Percentiles rank a stretch among this genome's conserved stretches.
phyloP scores from a whole-genome alignment of 2,797 vertebrate genomes.

The Galago senegalensis region DNA sequence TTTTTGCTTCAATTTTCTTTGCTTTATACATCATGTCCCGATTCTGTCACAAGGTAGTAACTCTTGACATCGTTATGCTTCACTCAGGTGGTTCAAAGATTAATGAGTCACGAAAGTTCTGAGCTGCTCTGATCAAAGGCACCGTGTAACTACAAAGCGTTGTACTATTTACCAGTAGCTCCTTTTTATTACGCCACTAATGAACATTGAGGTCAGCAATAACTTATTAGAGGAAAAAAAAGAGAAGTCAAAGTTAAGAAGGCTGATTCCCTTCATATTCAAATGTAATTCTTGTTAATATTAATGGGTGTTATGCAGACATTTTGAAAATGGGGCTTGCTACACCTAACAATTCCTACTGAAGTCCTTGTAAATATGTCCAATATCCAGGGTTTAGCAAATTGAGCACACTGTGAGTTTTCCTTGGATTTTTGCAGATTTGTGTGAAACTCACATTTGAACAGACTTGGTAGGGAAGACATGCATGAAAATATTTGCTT shows the following conservation, averaged over 20 bases:
- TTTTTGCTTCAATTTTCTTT: slow-evolving; percentile 15
- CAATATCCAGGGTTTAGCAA: not conserved
- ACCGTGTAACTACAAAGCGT: slow-evolving; percentile 71
- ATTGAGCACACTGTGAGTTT: not conserved
- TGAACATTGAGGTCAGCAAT: slow-evolving; percentile 68
- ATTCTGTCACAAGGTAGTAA: slow-evolving; percentile 18
- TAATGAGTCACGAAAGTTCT: slow-evolving; percentile 74
- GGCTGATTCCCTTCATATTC: slow-evolving; percentile 25
- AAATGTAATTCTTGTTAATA: slow-evolving; percentile 70
- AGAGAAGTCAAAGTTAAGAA: slow-evolving; percentile 49
- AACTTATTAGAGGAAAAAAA: slow-evolving; percentile 45
- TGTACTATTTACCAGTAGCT: slow-evolving; percentile 80
- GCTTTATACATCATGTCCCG: not conserved
- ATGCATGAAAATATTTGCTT: not conserved
- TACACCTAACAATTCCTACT: not conserved
- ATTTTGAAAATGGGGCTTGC: slow-evolving; percentile 38
- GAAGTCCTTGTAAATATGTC: not conserved
- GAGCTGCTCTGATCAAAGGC: slow-evolving; percentile 81
- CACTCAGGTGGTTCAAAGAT: slow-evolving; percentile 61
- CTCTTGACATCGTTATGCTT: slow-evolving; percentile 44
- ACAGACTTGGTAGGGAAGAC: not conserved
- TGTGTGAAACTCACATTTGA: slow-evolving; percentile 41
- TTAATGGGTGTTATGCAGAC: slow-evolving; percentile 65
- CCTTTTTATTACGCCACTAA: slow-evolving; percentile 75
- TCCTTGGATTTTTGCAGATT: not conserved